These are phyloP conservation scores for Lagocephalus sceleratus DNA, from an alignment of 2,797 vertebrate species.

Conservation along the genomic window DNA sequence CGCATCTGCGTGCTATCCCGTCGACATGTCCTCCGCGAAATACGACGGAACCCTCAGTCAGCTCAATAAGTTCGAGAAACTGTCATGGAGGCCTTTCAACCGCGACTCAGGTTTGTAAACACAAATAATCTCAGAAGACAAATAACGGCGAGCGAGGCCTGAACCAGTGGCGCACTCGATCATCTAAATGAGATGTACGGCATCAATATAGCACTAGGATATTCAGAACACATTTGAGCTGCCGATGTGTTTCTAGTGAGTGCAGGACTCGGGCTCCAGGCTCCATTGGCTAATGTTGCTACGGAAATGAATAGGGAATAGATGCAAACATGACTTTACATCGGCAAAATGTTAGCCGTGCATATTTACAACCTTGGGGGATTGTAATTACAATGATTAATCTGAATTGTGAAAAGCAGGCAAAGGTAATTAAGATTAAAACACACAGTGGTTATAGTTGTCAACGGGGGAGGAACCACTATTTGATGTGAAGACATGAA, in stretches of 20 bases:
- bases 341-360: not conserved
- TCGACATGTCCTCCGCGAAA: constrained; percentile 57
- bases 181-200: not conserved
- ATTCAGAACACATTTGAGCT: not conserved
- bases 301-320: constrained; percentile 46
- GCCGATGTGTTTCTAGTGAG: not conserved
- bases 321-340: not conserved
- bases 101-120: constrained; percentile 84
- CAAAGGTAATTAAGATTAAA: no score
- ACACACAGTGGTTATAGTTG: no score
- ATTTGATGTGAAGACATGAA: no score
- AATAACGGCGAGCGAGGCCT: no score
- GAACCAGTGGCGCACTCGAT: not conserved
- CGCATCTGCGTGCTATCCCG: not conserved
- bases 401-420: no score
- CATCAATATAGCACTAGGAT: not conserved
- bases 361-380: no score
- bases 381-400: no score
- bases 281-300: constrained; percentile 47
- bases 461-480: no score
- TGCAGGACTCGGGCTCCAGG: constrained; percentile 17
- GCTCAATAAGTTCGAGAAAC: constrained; percentile 89
- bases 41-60: constrained; percentile 60
- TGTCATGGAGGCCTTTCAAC: constrained; percentile 82
- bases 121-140: constrained; percentile 9